Evolutionary conservation across 2,113 vertebrate species (phyloP).

Genomic region (Empidonax traillii): DNA sequence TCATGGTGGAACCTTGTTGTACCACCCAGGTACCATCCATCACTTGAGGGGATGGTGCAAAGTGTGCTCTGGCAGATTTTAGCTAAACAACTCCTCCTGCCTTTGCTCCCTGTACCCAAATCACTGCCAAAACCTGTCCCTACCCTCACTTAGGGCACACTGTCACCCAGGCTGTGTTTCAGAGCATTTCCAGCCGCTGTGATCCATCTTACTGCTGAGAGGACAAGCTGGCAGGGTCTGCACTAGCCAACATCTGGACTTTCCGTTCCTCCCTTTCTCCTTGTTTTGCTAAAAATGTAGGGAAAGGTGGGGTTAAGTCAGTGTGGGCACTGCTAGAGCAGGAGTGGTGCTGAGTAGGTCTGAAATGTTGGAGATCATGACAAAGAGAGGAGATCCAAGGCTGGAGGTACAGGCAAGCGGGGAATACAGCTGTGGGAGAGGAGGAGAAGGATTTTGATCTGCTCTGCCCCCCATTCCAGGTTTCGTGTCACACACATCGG

Average conservation of each 20-base stretch:
- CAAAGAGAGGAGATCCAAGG: background rate
- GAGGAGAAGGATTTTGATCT: background rate
- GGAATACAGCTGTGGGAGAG: background rate
- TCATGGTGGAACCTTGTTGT: background rate
- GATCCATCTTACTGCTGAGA: background rate
- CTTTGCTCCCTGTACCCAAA: background rate
- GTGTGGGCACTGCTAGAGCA: too few species aligned
- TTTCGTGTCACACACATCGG: constrained; percentile 91
- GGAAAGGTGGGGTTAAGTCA: background rate
- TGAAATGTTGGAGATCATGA: too few species aligned
- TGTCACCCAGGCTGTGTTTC: background rate
- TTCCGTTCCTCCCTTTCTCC: background rate
- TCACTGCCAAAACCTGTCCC: background rate
- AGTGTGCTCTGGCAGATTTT: background rate
- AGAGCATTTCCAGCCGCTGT: background rate
- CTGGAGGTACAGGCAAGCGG: background rate
- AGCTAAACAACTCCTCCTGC: background rate
- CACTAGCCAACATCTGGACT: background rate
- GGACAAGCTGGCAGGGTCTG: background rate
- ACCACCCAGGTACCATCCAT: background rate
- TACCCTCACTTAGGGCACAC: background rate
- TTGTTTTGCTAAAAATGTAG: background rate
- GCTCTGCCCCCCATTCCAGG: constrained; percentile 44
- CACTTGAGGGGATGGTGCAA: background rate
- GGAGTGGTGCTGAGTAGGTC: background rate